Evolutionary conservation across 2,888 invertebrate species (phyloP), one percentile per base, ranked within the genome.

Genomic region (Ceramica pisi): DNA sequence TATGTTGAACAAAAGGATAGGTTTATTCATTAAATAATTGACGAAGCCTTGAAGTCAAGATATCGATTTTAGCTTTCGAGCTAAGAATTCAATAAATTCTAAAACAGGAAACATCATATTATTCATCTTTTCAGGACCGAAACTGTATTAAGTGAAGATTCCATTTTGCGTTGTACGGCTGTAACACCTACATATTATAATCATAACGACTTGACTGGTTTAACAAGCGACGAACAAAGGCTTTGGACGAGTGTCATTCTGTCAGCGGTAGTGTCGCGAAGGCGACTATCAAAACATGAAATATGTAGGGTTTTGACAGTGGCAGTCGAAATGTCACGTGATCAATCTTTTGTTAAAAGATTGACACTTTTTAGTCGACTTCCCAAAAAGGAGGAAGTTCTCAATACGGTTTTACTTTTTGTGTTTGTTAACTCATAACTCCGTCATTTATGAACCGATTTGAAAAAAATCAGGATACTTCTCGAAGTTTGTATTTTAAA

Each of bases 101-200:
- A 38, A 46, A 74, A 51, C 26, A 44, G 38, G 38, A 59, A 65
- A 72, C 16, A 51, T 64, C 23, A 31, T n/a, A 71, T 14, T 48
- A 57, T 57, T 57, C 16, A 56, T 38, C n/a, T 5, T 38, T 46
- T 46, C 12, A 46, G 38, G 10, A 56, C 2, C 7, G 35, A 63
- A 74, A 53, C 14, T 53, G 21, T 31, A 55, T 63, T 69, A 59
- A 53, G 38, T 56, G 31, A 48, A 59, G 46, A 41, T n/a, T 48
- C 62, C 5, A 75, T 68, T 63, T 68, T 9, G 46, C 48, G 5
- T 53, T 62, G 23, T 26, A 19, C 61, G n/a, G 10, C 21, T 59
- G 38, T 56, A 59, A 57, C 48, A 65, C 61, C 31, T 65, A n/a
- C 19, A 23, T 60, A 72, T 75, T 64, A 62, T 55, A 70, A 81